Base-by-base conservation (phyloP, 2,113 vertebrate genomes). In the Pelmatolapia mariae region DNA sequence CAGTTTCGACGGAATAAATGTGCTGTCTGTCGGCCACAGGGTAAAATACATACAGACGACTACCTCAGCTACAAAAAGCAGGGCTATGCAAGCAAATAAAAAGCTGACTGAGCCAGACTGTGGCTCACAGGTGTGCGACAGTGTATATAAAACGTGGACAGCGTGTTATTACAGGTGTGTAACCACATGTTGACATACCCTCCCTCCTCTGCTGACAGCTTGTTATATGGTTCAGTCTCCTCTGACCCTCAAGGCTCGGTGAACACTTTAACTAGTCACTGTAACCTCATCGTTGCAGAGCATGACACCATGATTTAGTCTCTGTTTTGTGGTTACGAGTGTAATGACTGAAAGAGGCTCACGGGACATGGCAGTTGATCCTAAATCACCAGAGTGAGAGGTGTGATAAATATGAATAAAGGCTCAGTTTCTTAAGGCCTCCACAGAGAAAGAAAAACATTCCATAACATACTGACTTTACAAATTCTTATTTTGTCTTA, bases 151-250 rank as follows among this genome's bases (percentile, higher is more conserved):
- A 61, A 52, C 43, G 50, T 83, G 68, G 78, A 53, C 86, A 81
- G 83, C 19, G 2, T 95, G 93, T 95, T 95, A 85, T 93, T 90
- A 85, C 94, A 94, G 92, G 93, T 95, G 93, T 56, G 80, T 80
- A 63, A 88, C 88, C 89, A 84, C 89, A 90, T 91, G 92, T 91
- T 92, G 94, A 93, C 38, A 13, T 82, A 81, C 29, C 71, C 84
- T 82, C 90, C 84, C 87, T 84, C 54, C 84, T 84, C 40, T 91
- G 94, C 93, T 92, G 93, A 91, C 90, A 83, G 82, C 19, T 36
- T 91, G 88, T 57, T 87, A 86, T 88, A 86, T 45, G 83, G 80
- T 82, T 78, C 63, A 50, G 50, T 86, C 68, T 89, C 80, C 56
- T 82, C 45, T 89, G 88, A 92, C 88, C 90, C 80, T 63, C 71